A percentile compares a stretch with the other conserved stretches of the same genome.
Conservation (phyloP, 2,113 vertebrate species). For the Vulpes lagopus region DNA sequence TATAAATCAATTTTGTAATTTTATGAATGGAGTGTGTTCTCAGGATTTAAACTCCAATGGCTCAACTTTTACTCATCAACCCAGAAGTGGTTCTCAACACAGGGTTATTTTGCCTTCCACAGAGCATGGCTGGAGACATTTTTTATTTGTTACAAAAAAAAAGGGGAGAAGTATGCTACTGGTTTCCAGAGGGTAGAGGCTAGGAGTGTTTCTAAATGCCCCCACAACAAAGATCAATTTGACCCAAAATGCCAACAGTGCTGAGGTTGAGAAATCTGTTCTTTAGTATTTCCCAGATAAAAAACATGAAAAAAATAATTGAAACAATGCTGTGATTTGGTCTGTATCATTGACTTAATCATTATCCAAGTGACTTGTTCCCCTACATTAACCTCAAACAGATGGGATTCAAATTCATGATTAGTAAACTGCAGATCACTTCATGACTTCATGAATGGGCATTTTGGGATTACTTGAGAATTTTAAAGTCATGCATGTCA, state of each 20-base stretch:
- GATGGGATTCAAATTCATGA: background rate
- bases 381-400: background rate
- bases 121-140: background rate
- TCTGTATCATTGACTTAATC: background rate
- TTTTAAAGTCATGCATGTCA: background rate
- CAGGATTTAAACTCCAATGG: background rate
- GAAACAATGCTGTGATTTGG: background rate
- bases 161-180: background rate
- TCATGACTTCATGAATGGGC: background rate
- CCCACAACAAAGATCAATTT: background rate
- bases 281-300: background rate
- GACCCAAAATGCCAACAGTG: background rate
- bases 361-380: background rate
- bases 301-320: background rate
- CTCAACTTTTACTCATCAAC: background rate
- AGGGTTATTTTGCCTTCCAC: background rate
- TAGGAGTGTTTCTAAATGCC: background rate
- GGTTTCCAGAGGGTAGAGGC: background rate
- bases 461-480: background rate
- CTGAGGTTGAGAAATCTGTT: background rate
- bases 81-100: background rate
- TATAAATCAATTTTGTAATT: background rate
- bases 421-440: slow-evolving; percentile 13
- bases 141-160: slow-evolving; percentile 37
- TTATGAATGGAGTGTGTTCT: background rate